Evolutionary conservation across 2,113 vertebrate species (phyloP).

Genomic region (Oryzias celebensis): DNA sequence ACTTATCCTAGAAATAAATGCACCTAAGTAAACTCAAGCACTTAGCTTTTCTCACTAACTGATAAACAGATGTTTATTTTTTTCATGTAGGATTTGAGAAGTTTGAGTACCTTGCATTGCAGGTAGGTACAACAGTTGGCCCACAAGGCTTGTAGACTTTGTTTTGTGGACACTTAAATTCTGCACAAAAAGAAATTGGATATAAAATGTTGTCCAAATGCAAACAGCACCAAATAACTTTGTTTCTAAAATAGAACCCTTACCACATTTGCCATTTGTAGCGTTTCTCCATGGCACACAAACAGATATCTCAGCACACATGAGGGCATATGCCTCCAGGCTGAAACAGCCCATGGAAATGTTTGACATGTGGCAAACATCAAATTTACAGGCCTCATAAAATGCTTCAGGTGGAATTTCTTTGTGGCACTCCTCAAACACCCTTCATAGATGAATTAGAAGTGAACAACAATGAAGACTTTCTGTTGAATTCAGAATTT

Average conservation of each 20-base stretch:
- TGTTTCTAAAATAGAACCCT: conserved; percentile 45
- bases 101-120: conserved; percentile 77
- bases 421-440: conserved; percentile 79
- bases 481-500: not conserved
- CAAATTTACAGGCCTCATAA: conserved; percentile 82
- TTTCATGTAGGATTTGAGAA: not conserved
- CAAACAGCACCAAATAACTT: not conserved
- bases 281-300: conserved; percentile 85
- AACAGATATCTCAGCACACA: conserved; percentile 74
- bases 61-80: not conserved
- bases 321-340: conserved; percentile 80
- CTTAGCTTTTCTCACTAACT: too few relatives aligned
- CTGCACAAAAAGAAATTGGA: conserved; percentile 59
- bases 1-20: too few relatives aligned
- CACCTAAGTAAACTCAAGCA: too few relatives aligned
- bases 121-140: conserved; percentile 70
- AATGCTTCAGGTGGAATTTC: conserved; percentile 65
- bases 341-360: conserved; percentile 69
- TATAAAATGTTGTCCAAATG: not conserved
- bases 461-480: not conserved
- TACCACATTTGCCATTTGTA: conserved; percentile 82
- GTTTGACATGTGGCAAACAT: conserved; percentile 70
- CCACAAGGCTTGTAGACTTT: conserved; percentile 84
- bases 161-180: conserved; percentile 72
- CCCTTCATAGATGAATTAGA: conserved; percentile 63